These are phyloP conservation scores for Potorous gilbertii DNA, from an alignment of 2,797 vertebrate genomes.

Conservation along the genomic window DNA sequence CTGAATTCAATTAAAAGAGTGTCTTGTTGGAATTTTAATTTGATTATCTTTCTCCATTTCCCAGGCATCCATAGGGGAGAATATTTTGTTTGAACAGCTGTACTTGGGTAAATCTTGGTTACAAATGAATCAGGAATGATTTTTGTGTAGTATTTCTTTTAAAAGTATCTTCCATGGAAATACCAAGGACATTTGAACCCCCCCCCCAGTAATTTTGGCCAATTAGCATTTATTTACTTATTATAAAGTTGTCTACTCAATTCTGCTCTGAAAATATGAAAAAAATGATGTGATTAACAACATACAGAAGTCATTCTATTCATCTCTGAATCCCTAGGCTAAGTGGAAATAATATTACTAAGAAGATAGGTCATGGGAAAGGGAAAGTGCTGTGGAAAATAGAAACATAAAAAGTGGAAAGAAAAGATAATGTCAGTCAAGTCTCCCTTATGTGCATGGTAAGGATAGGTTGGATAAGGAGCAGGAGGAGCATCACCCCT, in stretches of 20 bases:
- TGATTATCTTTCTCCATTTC: conserved; percentile 51
- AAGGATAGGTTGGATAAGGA: not conserved
- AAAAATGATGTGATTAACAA: conserved; percentile 35
- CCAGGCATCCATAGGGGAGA: conserved; percentile 48
- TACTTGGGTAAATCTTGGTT: conserved; percentile 60
- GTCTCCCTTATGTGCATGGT: conserved; percentile 32
- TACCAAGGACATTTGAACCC: conserved; percentile 19
- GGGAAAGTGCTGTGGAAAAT: conserved; percentile 22
- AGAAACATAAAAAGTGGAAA: conserved; percentile 34
- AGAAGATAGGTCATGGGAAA: conserved; percentile 35
- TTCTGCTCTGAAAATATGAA: conserved; percentile 58
- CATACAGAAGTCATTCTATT: conserved; percentile 24
- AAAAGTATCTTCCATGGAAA: conserved; percentile 68
- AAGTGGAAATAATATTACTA: conserved; percentile 28
- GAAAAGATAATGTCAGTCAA: not conserved
- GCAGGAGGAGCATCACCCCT: not conserved
- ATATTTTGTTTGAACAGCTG: conserved; percentile 70
- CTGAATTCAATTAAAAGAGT: conserved; percentile 34
- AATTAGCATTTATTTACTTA: conserved; percentile 25
- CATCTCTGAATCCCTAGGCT: conserved; percentile 51
- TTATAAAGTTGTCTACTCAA: conserved; percentile 42
- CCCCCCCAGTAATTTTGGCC: conserved; percentile 19
- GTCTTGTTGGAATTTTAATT: conserved; percentile 60
- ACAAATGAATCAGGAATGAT: conserved; percentile 60
- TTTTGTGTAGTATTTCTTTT: conserved; percentile 65